Evolutionary conservation across 1,140 invertebrate species (phyloP).

Genomic region (Marisa cornuarietis): DNA sequence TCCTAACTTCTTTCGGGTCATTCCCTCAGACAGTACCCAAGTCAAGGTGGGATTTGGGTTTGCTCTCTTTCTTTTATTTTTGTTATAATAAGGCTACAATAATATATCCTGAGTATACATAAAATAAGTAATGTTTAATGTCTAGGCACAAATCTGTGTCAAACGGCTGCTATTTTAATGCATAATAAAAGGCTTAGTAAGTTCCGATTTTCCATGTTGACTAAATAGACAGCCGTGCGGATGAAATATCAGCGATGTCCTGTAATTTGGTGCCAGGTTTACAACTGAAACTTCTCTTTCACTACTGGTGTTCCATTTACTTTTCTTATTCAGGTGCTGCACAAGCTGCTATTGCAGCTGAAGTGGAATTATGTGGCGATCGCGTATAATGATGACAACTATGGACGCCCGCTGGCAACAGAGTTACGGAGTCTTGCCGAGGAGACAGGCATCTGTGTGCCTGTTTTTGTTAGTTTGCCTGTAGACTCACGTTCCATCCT

Average conservation of each 20-base stretch:
- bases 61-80: not conserved
- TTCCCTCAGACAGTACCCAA: not conserved
- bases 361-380: slow-evolving; percentile 11
- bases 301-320: too few relatives aligned
- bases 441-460: not conserved
- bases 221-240: not conserved
- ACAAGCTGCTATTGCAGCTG: not conserved
- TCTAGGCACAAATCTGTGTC: too few relatives aligned
- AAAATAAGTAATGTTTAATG: too few relatives aligned
- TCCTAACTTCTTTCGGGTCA: slow-evolving; percentile 6
- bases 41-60: slow-evolving; percentile 1
- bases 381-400: not conserved
- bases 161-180: not conserved
- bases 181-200: not conserved
- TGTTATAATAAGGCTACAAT: not conserved
- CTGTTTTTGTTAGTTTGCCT: not conserved
- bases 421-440: not conserved
- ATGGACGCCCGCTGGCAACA: not conserved
- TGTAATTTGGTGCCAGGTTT: not conserved
- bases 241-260: not conserved
- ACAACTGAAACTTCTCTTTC: not conserved
- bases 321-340: not conserved
- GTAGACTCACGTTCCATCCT: not conserved
- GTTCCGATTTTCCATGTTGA: not conserved
- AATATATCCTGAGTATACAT: too few relatives aligned